Evolutionary conservation across 2,113 vertebrate genomes (phyloP).

Genomic region (Maccullochella peelii): DNA sequence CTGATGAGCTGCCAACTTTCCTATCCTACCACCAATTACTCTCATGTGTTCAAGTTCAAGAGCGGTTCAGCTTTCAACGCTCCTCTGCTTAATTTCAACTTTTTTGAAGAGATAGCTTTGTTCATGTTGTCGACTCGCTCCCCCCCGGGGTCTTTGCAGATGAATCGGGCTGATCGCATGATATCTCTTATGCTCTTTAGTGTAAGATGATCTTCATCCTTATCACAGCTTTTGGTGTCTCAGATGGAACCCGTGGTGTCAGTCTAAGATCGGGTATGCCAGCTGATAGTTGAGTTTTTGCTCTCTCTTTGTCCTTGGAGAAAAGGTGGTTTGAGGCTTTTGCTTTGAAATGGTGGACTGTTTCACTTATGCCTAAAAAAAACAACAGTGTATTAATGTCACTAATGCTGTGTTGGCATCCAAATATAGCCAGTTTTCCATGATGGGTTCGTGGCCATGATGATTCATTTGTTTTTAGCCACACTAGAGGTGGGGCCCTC

Average conservation of each 20-base stretch:
- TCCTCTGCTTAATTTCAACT: conserved; percentile 25
- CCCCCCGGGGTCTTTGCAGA: conserved; percentile 25
- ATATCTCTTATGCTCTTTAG: conserved; percentile 12
- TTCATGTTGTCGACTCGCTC: conserved; percentile 14
- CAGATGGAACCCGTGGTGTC: conserved; percentile 31
- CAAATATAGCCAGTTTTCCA: background rate
- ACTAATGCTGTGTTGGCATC: background rate
- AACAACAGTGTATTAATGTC: background rate
- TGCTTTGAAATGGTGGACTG: conserved; percentile 22
- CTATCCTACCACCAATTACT: conserved; percentile 6
- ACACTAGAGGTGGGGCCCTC: background rate
- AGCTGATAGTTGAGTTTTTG: conserved; percentile 1
- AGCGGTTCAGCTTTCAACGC: conserved; percentile 6
- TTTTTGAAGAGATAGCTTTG: conserved; percentile 28
- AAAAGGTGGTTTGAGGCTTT: background rate
- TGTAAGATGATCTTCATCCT: conserved; percentile 26
- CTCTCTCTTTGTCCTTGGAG: background rate
- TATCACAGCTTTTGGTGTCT: background rate
- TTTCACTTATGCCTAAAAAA: conserved; percentile 2
- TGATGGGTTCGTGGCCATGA: background rate
- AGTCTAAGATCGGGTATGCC: background rate
- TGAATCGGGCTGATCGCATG: background rate
- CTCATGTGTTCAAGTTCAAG: conserved; percentile 27
- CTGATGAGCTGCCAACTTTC: conserved; percentile 28
- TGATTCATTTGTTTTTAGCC: background rate